phyloP scores from a whole-genome alignment of 1,140 invertebrate species.

The Drosophila santomea region DNA sequence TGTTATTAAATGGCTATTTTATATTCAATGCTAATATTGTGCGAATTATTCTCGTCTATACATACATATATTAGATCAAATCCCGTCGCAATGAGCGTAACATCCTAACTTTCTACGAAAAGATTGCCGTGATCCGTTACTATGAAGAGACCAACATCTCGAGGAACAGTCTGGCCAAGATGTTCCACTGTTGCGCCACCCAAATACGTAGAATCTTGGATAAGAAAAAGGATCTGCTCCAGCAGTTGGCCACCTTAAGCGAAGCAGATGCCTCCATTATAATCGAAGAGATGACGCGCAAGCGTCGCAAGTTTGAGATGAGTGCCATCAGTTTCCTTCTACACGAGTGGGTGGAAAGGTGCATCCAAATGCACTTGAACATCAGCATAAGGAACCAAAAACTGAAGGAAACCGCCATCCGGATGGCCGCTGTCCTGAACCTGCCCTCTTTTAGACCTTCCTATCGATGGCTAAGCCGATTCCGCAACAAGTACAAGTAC shows the following conservation, averaged over 20 bases:
- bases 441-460: slow-evolving; percentile 75
- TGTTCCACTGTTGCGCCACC: slow-evolving; percentile 82
- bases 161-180: slow-evolving; percentile 76
- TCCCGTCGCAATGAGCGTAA: slow-evolving; percentile 80
- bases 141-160: slow-evolving; percentile 81
- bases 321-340: slow-evolving; percentile 78
- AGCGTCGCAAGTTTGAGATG: slow-evolving; percentile 82
- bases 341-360: slow-evolving; percentile 77
- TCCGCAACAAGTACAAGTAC: slow-evolving; percentile 79
- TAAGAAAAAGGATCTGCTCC: slow-evolving; percentile 72
- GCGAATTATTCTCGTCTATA: background rate
- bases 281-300: slow-evolving; percentile 80
- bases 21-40: background rate
- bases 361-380: slow-evolving; percentile 55
- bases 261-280: slow-evolving; percentile 77
- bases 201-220: slow-evolving; percentile 81
- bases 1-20: too few relatives aligned
- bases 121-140: slow-evolving; percentile 80
- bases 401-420: slow-evolving; percentile 71
- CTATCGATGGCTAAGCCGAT: slow-evolving; percentile 78
- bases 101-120: slow-evolving; percentile 81
- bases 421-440: slow-evolving; percentile 74
- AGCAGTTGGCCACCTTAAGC: slow-evolving; percentile 73
- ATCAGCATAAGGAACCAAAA: slow-evolving; percentile 69
- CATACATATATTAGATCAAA: slow-evolving; percentile 37